Conservation (phyloP, 2,888 invertebrate genomes). For the Drosophila demipolita region DNA sequence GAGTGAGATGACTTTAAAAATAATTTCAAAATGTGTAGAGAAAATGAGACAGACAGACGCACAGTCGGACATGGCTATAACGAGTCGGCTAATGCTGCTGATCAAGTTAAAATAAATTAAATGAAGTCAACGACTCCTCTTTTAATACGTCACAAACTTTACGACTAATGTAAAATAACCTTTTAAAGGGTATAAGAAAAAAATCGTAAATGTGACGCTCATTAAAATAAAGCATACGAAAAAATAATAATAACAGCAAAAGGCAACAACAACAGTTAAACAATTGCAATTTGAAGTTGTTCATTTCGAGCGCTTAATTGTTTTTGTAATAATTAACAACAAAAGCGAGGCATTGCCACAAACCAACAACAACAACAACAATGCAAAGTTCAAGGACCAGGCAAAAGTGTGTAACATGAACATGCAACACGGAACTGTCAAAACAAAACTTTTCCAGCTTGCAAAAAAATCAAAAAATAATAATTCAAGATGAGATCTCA, state of each 20-base stretch:
- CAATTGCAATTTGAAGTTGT: conserved; percentile 77
- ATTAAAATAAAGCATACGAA: conserved; percentile 75
- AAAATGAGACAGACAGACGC: neutral
- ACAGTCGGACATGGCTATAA: neutral
- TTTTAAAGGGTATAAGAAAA: neutral
- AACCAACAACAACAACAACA: conserved; percentile 30
- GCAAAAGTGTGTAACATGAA: conserved; percentile 34
- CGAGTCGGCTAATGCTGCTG: neutral
- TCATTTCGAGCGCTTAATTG: conserved; percentile 71
- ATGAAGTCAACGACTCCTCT: neutral
- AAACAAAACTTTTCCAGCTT: conserved; percentile 43
- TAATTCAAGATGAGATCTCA: neutral
- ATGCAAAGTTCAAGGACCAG: conserved; percentile 64
- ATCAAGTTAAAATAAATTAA: neutral
- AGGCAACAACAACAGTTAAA: conserved; percentile 53
- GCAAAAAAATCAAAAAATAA: conserved; percentile 27
- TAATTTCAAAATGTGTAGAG: neutral
- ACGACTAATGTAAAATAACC: neutral
- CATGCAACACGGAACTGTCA: conserved; percentile 48
- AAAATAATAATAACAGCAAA: conserved; percentile 50
- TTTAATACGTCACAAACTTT: neutral
- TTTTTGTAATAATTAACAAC: conserved; percentile 76
- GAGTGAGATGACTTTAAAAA: too few relatives aligned
- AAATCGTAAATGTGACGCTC: conserved; percentile 67
- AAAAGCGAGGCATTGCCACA: conserved; percentile 47